Conservation (phyloP, 2,113 vertebrate genomes). For the Dasyornis broadbenti region DNA sequence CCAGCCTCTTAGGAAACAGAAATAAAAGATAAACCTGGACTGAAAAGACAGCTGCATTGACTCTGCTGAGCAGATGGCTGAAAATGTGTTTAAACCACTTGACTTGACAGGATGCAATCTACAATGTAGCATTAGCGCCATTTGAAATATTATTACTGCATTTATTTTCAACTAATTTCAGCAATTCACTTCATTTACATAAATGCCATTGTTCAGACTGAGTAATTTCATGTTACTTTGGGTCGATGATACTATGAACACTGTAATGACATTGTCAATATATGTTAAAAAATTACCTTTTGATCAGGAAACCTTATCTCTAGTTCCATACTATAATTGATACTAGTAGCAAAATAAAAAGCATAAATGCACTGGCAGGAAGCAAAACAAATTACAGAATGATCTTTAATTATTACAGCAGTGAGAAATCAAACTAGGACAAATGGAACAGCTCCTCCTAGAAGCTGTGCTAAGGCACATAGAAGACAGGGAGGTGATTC, state of each 20-base stretch:
- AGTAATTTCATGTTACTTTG: conserved; percentile 12
- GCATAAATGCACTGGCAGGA: background rate
- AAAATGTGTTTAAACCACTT: conserved; percentile 7
- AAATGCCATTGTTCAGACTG: background rate
- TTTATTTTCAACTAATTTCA: conserved; percentile 42
- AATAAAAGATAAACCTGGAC: background rate
- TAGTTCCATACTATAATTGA: background rate
- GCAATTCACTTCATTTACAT: conserved; percentile 2
- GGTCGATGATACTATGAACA: background rate
- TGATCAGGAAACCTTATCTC: background rate
- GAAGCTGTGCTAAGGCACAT: background rate
- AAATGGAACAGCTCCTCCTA: background rate
- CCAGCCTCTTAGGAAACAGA: background rate
- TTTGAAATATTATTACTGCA: conserved; percentile 42
- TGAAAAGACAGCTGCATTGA: background rate
- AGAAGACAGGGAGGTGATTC: background rate
- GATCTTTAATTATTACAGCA: background rate
- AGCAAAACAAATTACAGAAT: background rate
- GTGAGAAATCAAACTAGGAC: background rate
- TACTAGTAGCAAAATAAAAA: background rate
- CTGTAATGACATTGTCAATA: background rate
- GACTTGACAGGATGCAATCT: conserved; percentile 15
- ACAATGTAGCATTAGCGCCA: conserved; percentile 34
- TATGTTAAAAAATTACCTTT: background rate
- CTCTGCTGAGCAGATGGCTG: background rate